Conservation (phyloP, 2,888 invertebrate genomes). For the Drosophila subquinaria region DNA sequence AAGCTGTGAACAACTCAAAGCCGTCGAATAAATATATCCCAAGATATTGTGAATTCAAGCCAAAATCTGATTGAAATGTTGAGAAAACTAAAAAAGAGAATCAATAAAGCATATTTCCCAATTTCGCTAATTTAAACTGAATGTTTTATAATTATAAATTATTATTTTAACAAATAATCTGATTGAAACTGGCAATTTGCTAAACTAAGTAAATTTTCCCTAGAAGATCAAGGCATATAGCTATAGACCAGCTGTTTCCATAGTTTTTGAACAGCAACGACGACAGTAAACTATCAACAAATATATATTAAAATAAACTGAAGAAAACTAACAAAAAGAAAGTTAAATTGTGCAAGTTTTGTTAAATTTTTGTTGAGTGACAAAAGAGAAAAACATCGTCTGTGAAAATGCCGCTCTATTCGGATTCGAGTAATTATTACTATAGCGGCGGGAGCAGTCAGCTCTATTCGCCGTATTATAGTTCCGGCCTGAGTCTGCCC, state of each 20-base stretch:
- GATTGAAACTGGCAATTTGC: background rate
- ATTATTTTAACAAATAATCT: background rate
- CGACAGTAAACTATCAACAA: background rate
- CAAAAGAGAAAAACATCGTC: background rate
- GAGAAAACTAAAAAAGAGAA: background rate
- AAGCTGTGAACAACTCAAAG: conserved; percentile 59
- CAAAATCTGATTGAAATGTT: conserved; percentile 15
- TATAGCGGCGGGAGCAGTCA: conserved; percentile 86
- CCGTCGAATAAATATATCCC: conserved; percentile 14
- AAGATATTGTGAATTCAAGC: conserved; percentile 11
- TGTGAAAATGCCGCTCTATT: conserved; percentile 88
- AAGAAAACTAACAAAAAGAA: background rate
- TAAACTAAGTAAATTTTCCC: too few species aligned
- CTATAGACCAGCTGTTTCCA: background rate
- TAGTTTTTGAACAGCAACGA: background rate
- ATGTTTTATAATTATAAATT: background rate
- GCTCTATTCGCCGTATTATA: conserved; percentile 86
- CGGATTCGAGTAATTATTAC: conserved; percentile 88
- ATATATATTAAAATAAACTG: background rate
- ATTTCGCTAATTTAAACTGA: background rate
- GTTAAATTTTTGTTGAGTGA: conserved; percentile 39
- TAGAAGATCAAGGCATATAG: background rate
- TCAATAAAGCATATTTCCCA: background rate
- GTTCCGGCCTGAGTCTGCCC: conserved; percentile 84
- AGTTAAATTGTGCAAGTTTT: conserved; percentile 18